phyloP scores from a whole-genome alignment of 2,888 invertebrate genomes.

The Acleris literana region DNA sequence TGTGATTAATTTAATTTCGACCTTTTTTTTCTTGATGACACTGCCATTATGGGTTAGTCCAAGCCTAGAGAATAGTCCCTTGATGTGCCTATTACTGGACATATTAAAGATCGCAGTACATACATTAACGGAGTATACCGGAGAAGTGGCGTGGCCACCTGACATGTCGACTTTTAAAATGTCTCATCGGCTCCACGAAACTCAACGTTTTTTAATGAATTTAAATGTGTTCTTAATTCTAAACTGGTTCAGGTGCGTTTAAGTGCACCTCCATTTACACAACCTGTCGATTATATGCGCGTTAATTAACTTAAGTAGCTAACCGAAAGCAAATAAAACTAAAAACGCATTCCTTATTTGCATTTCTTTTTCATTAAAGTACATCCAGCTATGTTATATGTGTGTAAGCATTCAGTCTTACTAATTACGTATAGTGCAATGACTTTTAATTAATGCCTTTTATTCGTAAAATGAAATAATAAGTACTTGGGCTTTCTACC shows the following conservation, averaged over 20 bases:
- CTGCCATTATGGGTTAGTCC: too few species aligned
- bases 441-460: constrained; percentile 43
- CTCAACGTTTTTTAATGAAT: constrained; percentile 79
- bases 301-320: constrained; percentile 37
- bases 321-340: constrained; percentile 34
- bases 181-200: constrained; percentile 62
- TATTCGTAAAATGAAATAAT: too few species aligned
- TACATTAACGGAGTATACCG: constrained; percentile 15
- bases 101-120: background rate
- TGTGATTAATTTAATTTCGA: too few species aligned
- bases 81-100: background rate
- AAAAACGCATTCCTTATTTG: constrained; percentile 30
- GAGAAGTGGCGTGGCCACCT: constrained; percentile 59
- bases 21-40: too few species aligned
- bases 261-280: constrained; percentile 60
- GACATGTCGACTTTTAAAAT: constrained; percentile 54
- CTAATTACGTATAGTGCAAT: constrained; percentile 41
- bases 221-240: constrained; percentile 80
- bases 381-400: constrained; percentile 13
- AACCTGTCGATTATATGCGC: constrained; percentile 39
- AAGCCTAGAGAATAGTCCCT: too few species aligned
- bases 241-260: constrained; percentile 76
- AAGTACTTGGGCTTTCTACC: too few species aligned
- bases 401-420: constrained; percentile 16
- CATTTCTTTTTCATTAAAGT: constrained; percentile 32